Base-by-base conservation (phyloP, 2,113 vertebrate species). In the Anser cygnoides region DNA sequence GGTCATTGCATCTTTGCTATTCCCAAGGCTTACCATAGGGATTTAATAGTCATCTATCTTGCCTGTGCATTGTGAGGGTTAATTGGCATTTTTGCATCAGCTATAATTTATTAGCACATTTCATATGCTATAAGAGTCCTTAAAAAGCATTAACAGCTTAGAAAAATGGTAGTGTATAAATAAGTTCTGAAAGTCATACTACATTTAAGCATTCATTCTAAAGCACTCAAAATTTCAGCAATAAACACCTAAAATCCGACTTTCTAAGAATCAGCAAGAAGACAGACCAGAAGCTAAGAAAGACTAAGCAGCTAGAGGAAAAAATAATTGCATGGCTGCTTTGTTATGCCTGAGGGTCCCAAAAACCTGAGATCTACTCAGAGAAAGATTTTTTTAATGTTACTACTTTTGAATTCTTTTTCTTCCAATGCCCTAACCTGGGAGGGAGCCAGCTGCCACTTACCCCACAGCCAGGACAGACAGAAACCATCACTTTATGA, bases 1-100 rank as follows among this genome's bases (percentile, higher is more conserved):
- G 89, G 91, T 95, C 84, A 85, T 73, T 91, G 81, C 74, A 73
- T 76, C 62, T 94, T 50, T 87, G 71, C 91, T 94, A 29, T 96
- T 92, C 25, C 49, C 44, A 4, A 79, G 25, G 44, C 62, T 92
- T 9, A 13, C 39, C 31, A 35, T 20, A 91, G 35, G 49, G 54
- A 49, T 52, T 95, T 93, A 90, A 95, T 93, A 68, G 68, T 88
- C 68, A 72, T 78, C 65, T 86, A 71, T 86, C 54, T 83, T 91
- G 87, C 70, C 82, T 74, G 67, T 50, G 86, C 25, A 23, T 63
- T 84, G 50, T 65, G 49, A 81, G 39, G 23, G 52, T 84, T 93
- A 96, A 88, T 90, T 90, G 92, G 46, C 33, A 81, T 95, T 96
- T 94, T 73, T 72, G 41, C 21, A 79, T 57, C 68, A 90, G 86